phyloP scores from a whole-genome alignment of 53 echinoderm and acorn worm species.

The Henricia sp. region DNA sequence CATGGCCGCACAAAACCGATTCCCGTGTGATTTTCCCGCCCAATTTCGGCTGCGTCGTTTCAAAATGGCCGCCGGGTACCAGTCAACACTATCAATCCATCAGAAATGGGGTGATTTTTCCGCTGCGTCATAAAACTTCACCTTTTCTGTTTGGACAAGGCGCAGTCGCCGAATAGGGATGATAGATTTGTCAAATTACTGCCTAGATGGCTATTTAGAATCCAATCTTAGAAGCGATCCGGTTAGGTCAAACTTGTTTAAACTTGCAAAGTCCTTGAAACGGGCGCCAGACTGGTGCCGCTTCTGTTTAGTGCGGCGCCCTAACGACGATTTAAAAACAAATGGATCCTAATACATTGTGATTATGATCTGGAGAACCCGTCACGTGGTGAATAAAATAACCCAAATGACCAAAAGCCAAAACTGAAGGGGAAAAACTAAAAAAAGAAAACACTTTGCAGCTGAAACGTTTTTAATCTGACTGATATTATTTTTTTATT shows the following conservation, averaged over 20 bases:
- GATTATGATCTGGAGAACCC: no score
- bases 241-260: neutral
- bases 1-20: neutral
- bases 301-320: neutral
- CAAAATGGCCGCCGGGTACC: constrained; percentile 2
- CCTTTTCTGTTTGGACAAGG: neutral
- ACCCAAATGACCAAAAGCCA: no score
- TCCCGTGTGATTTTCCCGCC: neutral
- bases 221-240: constrained; percentile 16
- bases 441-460: no score
- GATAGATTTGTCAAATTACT: constrained; percentile 11
- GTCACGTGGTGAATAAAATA: no score
- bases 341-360: no score
- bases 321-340: neutral
- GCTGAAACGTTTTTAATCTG: no score
- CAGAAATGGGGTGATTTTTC: neutral
- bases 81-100: neutral
- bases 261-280: neutral
- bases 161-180: neutral
- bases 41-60: neutral
- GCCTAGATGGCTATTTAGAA: constrained; percentile 1
- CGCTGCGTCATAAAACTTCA: neutral
- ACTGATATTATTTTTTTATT: no score
- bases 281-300: constrained; percentile 5
- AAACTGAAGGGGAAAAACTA: no score